Percentiles rank a stretch among this genome's conserved stretches.
phyloP scores from a whole-genome alignment of 2,888 invertebrate genomes.

The Desoria tigrina region DNA sequence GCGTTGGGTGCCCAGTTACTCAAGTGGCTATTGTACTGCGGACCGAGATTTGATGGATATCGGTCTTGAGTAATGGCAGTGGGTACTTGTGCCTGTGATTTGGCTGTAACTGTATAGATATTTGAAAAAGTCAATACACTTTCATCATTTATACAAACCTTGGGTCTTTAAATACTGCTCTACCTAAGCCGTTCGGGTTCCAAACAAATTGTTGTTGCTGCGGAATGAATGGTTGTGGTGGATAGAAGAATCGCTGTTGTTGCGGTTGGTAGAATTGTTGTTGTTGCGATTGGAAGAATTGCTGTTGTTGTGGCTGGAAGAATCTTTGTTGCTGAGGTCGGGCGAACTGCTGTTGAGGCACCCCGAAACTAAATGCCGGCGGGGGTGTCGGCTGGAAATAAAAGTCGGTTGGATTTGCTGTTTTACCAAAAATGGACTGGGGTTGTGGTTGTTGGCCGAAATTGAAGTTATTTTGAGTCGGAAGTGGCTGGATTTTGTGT shows the following conservation, averaged over 20 bases:
- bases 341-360: not conserved
- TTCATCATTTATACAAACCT: too few relatives aligned
- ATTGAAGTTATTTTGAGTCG: not conserved
- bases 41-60: conserved; percentile 11
- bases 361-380: not conserved
- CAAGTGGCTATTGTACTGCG: not conserved
- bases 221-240: not conserved
- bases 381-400: not conserved
- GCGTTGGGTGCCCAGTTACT: not conserved
- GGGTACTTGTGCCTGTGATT: too few relatives aligned
- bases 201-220: not conserved
- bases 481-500: not conserved
- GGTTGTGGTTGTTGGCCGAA: not conserved
- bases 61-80: not conserved
- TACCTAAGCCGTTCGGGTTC: conserved; percentile 1
- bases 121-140: too few relatives aligned
- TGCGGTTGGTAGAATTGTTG: not conserved
- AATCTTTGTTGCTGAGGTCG: not conserved
- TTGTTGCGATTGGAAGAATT: not conserved
- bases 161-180: too few relatives aligned
- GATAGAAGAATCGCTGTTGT: not conserved
- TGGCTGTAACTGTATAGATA: too few relatives aligned
- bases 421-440: not conserved
- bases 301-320: not conserved
- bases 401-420: not conserved